phyloP scores from a whole-genome alignment of 2,797 vertebrate species.

The Orientallactaga sibirica region DNA sequence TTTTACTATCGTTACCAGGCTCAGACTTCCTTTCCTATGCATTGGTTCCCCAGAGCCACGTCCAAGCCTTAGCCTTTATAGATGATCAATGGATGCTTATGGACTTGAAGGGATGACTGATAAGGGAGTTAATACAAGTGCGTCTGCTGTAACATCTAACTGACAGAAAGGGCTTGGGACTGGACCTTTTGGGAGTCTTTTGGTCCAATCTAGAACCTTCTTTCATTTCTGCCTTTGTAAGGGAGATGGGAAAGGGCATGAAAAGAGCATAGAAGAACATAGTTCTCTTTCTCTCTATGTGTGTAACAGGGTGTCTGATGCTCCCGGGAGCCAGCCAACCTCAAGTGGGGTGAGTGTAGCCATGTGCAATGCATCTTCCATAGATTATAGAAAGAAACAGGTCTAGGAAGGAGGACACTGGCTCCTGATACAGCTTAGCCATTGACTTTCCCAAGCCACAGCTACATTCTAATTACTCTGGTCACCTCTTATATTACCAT shows the following conservation, averaged over 20 bases:
- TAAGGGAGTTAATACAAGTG: neutral
- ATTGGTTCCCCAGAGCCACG: neutral
- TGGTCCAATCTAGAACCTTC: neutral
- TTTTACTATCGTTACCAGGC: neutral
- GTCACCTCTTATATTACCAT: neutral
- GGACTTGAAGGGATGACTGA: neutral
- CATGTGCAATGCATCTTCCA: neutral
- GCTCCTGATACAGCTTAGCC: neutral
- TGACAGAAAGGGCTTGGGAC: neutral
- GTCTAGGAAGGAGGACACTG: neutral
- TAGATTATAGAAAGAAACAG: neutral
- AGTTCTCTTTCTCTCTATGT: neutral
- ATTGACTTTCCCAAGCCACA: neutral
- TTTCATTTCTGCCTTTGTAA: neutral
- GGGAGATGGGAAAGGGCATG: neutral
- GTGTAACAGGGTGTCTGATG: neutral
- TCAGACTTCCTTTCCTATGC: neutral
- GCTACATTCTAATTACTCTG: accelerated
- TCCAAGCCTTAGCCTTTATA: neutral
- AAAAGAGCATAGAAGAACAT: neutral
- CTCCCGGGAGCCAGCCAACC: neutral
- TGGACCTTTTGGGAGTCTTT: neutral
- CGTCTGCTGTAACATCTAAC: neutral
- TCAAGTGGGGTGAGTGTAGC: neutral
- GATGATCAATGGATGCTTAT: neutral